Conservation (phyloP, 2,113 vertebrate genomes). For the Charadrius vociferus region DNA sequence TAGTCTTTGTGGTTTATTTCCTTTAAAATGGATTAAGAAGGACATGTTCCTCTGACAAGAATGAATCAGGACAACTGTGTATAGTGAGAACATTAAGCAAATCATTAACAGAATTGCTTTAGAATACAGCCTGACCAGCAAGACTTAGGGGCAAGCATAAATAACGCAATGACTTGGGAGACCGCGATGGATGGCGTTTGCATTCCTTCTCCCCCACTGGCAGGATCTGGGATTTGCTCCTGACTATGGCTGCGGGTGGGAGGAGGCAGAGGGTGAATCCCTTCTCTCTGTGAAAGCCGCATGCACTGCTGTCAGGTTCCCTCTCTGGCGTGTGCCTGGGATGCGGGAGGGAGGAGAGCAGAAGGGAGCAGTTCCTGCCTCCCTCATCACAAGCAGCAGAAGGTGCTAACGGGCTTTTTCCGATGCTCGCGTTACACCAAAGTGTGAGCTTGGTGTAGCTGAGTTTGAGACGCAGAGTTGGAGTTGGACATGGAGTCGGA, state of each 20-base stretch:
- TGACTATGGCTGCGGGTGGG: background rate
- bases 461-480: accelerated
- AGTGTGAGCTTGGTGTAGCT: background rate
- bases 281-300: background rate
- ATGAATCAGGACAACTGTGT: constrained; percentile 15
- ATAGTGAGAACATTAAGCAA: constrained; percentile 27
- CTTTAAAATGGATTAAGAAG: constrained; percentile 42
- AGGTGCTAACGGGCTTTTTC: background rate
- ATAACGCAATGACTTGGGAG: background rate
- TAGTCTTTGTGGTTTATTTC: constrained; percentile 41
- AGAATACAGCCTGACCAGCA: background rate
- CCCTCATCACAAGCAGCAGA: too few species aligned
- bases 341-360: background rate
- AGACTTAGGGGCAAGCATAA: background rate
- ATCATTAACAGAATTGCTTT: constrained; percentile 16
- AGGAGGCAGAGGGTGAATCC: background rate
- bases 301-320: background rate
- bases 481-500: background rate
- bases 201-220: background rate
- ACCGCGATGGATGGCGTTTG: background rate
- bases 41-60: constrained; percentile 31
- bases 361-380: background rate
- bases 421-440: background rate
- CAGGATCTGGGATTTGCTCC: background rate
- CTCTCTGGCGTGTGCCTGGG: background rate